Conservation (phyloP, 1,140 invertebrate species). For the Zelostemma sp. region DNA sequence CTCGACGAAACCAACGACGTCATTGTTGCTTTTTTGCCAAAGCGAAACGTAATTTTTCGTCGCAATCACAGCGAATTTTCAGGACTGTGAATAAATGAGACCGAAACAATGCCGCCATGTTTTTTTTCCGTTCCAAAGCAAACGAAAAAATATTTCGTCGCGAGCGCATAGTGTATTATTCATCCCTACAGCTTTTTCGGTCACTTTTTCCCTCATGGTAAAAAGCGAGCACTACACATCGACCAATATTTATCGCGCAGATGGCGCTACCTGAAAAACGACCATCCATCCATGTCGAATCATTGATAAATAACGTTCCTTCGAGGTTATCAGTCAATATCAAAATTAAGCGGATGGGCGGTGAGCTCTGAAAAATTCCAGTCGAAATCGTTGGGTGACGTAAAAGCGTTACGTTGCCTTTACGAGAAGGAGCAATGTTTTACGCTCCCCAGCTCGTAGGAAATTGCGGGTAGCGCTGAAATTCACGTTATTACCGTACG, state of each 20-base stretch:
- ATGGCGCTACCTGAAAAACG: slow-evolving; percentile 38
- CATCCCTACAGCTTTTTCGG: slow-evolving; percentile 11
- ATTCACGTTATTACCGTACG: slow-evolving; percentile 16
- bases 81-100: too few species aligned
- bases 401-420: slow-evolving; percentile 1
- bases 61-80: too few species aligned
- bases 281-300: slow-evolving; percentile 36
- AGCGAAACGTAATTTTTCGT: background rate
- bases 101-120: too few species aligned
- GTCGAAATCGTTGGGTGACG: slow-evolving; percentile 11
- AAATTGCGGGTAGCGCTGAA: slow-evolving; percentile 12
- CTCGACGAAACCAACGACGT: slow-evolving; percentile 6
- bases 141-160: slow-evolving; percentile 3
- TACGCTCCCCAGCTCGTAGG: background rate
- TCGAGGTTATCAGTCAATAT: slow-evolving; percentile 21
- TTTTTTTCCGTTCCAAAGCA: too few species aligned
- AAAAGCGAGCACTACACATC: background rate
- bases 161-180: slow-evolving; percentile 31
- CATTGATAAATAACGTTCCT: slow-evolving; percentile 28
- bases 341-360: slow-evolving; percentile 6
- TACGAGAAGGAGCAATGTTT: background rate
- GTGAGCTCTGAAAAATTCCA: slow-evolving; percentile 22
- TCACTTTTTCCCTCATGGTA: slow-evolving; percentile 21
- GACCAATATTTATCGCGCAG: slow-evolving; percentile 35
- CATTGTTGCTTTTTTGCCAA: slow-evolving; percentile 19